phyloP scores from a whole-genome alignment of 2,888 invertebrate species.

The Sussaba pulchella region DNA sequence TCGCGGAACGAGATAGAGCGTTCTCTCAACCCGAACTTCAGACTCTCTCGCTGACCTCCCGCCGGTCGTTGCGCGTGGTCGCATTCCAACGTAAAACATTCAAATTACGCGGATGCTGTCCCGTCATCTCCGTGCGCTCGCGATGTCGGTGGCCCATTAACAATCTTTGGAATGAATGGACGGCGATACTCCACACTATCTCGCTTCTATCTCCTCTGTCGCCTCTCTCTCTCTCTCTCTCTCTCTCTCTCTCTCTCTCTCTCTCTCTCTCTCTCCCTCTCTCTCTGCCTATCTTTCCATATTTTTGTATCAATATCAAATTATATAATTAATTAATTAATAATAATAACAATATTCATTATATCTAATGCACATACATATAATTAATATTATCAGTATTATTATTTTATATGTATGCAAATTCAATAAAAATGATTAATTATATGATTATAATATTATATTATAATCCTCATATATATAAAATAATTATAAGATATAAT shows the following conservation, averaged over 20 bases:
- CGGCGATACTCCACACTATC: slow-evolving; percentile 55
- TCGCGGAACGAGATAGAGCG: neutral
- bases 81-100: slow-evolving; percentile 59
- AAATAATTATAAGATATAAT: too few species aligned
- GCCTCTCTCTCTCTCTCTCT: slow-evolving; percentile 14
- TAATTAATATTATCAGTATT: too few species aligned
- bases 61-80: slow-evolving; percentile 56
- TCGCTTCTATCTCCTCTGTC: slow-evolving; percentile 62
- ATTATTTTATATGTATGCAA: too few species aligned
- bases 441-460: too few species aligned
- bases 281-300: too few species aligned
- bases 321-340: too few species aligned
- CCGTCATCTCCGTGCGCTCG: slow-evolving; percentile 32
- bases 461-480: too few species aligned
- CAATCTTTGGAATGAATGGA: slow-evolving; percentile 75
- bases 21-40: slow-evolving; percentile 68
- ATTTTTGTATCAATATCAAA: too few species aligned
- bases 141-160: slow-evolving; percentile 72
- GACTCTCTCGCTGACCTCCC: slow-evolving; percentile 64
- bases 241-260: slow-evolving; percentile 22
- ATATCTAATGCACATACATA: too few species aligned
- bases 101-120: slow-evolving; percentile 43
- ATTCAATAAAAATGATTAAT: too few species aligned
- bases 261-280: slow-evolving; percentile 58
- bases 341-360: too few species aligned